A percentile compares a stretch with the other conserved stretches of the same genome.
phyloP scores from a whole-genome alignment of 92 coral and sea anemone genomes.

The Isaurus tuberculatus region DNA sequence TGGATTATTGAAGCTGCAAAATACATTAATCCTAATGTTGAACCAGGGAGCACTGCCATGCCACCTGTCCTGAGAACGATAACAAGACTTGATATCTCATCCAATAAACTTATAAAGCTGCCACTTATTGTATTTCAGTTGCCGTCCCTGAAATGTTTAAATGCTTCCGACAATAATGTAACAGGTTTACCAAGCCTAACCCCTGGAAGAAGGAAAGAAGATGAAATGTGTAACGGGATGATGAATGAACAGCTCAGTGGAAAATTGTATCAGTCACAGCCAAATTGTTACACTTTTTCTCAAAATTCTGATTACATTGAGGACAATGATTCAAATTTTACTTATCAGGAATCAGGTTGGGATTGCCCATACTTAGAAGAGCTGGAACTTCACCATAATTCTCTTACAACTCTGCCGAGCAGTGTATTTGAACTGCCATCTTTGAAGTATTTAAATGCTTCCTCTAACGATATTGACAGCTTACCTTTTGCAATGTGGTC shows the following conservation, averaged over 20 bases:
- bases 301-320: slow-evolving; percentile 64
- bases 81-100: slow-evolving; percentile 87
- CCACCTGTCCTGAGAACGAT: slow-evolving; percentile 85
- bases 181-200: slow-evolving; percentile 73
- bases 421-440: slow-evolving; percentile 90
- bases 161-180: slow-evolving; percentile 76
- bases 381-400: slow-evolving; percentile 88
- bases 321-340: slow-evolving; percentile 67
- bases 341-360: slow-evolving; percentile 87
- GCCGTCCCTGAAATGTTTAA: slow-evolving; percentile 77
- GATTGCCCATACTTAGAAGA: slow-evolving; percentile 96
- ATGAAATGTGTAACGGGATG: slow-evolving; percentile 31
- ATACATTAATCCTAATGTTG: slow-evolving; percentile 75
- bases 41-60: slow-evolving; percentile 53
- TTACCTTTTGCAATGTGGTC: slow-evolving; percentile 98
- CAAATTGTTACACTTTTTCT: slow-evolving; percentile 64
- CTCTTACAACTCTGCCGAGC: slow-evolving; percentile 76
- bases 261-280: slow-evolving; percentile 64
- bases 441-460: slow-evolving; percentile 75
- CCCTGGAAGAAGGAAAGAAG: slow-evolving; percentile 62
- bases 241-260: slow-evolving; percentile 42
- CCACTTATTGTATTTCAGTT: slow-evolving; percentile 90
- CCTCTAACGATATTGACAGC: slow-evolving; percentile 80
- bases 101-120: slow-evolving; percentile 73
- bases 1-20: slow-evolving; percentile 90